These are phyloP conservation scores for Cyprinodon tularosa DNA, from an alignment of 2,113 vertebrate species.

Conservation along the genomic window DNA sequence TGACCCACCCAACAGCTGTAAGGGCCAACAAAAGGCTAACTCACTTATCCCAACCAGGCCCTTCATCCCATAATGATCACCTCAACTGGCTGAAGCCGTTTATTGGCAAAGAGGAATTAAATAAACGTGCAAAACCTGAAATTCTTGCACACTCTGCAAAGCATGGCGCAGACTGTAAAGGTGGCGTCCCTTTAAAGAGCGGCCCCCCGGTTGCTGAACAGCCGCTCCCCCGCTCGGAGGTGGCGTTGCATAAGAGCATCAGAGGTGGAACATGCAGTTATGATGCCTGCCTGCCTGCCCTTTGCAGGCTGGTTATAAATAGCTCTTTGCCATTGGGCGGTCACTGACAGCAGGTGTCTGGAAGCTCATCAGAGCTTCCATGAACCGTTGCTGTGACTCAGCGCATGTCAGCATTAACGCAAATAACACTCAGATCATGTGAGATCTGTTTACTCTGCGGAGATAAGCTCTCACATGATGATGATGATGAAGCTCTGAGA, in stretches of 20 bases:
- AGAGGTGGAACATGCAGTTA: constrained; percentile 42
- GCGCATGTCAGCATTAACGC: not conserved
- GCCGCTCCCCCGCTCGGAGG: constrained; percentile 22
- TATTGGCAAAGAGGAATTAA: not conserved
- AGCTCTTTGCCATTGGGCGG: constrained; percentile 25
- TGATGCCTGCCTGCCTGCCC: constrained; percentile 48
- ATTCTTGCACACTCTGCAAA: not conserved
- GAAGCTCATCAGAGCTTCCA: constrained; percentile 10
- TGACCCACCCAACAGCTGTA: not conserved
- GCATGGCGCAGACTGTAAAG: not conserved
- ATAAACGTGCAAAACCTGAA: no score
- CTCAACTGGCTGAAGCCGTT: not conserved
- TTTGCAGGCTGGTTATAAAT: constrained; percentile 64
- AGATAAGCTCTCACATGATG: not conserved
- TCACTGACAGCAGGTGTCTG: constrained; percentile 50
- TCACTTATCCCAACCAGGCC: not conserved
- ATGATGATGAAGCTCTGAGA: constrained; percentile 6
- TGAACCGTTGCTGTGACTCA: not conserved
- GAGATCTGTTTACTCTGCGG: constrained; percentile 3
- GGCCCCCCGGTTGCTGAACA: constrained; percentile 1
- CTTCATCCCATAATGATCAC: not conserved
- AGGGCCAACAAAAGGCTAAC: not conserved
- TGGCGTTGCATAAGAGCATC: constrained; percentile 36
- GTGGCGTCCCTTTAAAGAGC: constrained; percentile 13
- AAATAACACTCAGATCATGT: constrained; percentile 4